Evolutionary conservation across 2,888 invertebrate species (phyloP), one percentile per base, ranked within the genome.

Genomic region (Harpagoxenus sublaevis): DNA sequence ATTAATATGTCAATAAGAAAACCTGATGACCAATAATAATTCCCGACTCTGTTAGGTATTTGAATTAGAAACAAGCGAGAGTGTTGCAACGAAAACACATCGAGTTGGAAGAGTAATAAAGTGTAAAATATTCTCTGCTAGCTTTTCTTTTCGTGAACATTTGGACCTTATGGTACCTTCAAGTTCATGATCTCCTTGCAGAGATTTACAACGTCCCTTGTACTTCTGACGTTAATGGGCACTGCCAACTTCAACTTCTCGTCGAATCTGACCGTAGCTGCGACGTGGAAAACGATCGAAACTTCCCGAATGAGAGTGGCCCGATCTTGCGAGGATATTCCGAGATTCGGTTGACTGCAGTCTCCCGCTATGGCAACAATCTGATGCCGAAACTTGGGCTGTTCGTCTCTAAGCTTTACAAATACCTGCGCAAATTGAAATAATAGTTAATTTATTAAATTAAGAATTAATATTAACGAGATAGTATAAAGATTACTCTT

Each of bases 201-300:
- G 28, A 98, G 95, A 57, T 96, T 94, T 66, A 98, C 94, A 87
- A 98, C 95, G 87, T 97, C 96, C 86, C 96, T 96, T 0, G 97
- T 97, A 42, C 97, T 97, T 65, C 96, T 95, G 0, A 98, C 97
- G 94, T 98, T 98, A 94, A 98, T 97, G 85, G 97, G 96, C 65
- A 97, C 96, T 0, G 98, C 97, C 5, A 96, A 94, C 95, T 97
- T 97, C 18, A 98, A 95, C 87, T 97, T 97, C 93, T 98, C 98
- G 94, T 98, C 97, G 93, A 98, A 98, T 78, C 96, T 92, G 1
- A 96, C 96, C 0, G 96, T 96, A 0, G 96, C 96, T 0, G 96
- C 96, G 82, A 96, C 95, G 89, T 96, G 96, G 89, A 96, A 96
- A 4, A 96, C 96, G 70, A 96, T 94, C 70, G 94, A 94, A 62